phyloP scores from a whole-genome alignment of 2,888 invertebrate species.

The Parnassius glacialis region DNA sequence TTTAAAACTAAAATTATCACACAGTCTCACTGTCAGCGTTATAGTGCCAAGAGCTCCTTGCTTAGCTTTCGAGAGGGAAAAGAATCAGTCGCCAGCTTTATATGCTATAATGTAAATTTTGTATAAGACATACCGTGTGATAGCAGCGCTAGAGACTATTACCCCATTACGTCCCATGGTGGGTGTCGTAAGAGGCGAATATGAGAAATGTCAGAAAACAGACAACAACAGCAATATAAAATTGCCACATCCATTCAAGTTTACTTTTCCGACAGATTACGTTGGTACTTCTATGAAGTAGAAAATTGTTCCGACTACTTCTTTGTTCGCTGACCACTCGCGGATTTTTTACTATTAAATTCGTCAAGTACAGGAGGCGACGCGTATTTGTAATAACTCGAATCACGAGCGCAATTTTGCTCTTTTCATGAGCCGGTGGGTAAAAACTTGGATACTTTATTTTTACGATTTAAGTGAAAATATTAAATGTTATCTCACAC shows the following conservation, averaged over 20 bases:
- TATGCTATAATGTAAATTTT: too few species aligned
- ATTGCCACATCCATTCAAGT: conserved; percentile 13
- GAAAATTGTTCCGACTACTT: conserved; percentile 71
- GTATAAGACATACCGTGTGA: too few species aligned
- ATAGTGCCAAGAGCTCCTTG: too few species aligned
- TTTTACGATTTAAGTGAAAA: not conserved
- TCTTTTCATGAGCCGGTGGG: conserved; percentile 35
- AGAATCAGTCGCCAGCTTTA: too few species aligned
- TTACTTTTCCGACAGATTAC: conserved; percentile 3
- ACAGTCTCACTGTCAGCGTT: too few species aligned
- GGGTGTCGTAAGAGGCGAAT: too few species aligned
- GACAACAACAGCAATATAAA: not conserved
- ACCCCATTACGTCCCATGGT: too few species aligned
- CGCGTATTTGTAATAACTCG: conserved; percentile 13
- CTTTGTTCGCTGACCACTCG: conserved; percentile 72
- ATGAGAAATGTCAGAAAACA: too few species aligned
- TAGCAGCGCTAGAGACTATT: too few species aligned
- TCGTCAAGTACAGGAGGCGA: conserved; percentile 35
- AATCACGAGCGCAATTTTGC: conserved; percentile 37
- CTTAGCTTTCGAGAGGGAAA: too few species aligned
- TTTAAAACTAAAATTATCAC: too few species aligned
- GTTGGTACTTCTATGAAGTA: conserved; percentile 60
- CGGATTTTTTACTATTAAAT: conserved; percentile 69
- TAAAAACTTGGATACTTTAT: conserved; percentile 2
- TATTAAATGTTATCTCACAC: not conserved